phyloP scores from a whole-genome alignment of 2,113 vertebrate species.

The Orycteropus afer region DNA sequence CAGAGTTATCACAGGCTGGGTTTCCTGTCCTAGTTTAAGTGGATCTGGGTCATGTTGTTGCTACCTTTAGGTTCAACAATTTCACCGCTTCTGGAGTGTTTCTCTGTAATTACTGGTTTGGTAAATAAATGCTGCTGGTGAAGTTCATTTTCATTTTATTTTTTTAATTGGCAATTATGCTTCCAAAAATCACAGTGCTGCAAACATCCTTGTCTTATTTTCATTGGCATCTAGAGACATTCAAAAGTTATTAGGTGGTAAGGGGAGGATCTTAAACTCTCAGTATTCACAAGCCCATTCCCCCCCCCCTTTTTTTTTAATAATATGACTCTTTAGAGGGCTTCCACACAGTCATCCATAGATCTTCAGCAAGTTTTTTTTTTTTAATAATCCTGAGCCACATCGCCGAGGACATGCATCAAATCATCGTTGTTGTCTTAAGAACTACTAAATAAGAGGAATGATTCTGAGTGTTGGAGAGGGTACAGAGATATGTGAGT shows the following conservation, averaged over 20 bases:
- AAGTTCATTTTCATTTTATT: slow-evolving; percentile 14
- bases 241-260: background rate
- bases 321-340: background rate
- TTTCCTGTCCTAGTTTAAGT: background rate
- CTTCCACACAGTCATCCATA: background rate
- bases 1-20: background rate
- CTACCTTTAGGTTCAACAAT: background rate
- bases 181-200: background rate
- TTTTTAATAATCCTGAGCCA: background rate
- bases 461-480: background rate
- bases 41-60: background rate
- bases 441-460: background rate
- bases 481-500: background rate
- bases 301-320: background rate
- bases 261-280: background rate
- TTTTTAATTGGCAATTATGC: background rate
- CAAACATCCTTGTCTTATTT: background rate
- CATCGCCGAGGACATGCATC: background rate
- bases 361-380: background rate
- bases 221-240: background rate
- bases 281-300: background rate
- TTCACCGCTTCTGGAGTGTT: background rate
- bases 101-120: slow-evolving; percentile 28
- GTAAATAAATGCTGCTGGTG: background rate
- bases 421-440: background rate